Conservation (phyloP, 2,113 vertebrate genomes). For the Stegostoma tigrinum region DNA sequence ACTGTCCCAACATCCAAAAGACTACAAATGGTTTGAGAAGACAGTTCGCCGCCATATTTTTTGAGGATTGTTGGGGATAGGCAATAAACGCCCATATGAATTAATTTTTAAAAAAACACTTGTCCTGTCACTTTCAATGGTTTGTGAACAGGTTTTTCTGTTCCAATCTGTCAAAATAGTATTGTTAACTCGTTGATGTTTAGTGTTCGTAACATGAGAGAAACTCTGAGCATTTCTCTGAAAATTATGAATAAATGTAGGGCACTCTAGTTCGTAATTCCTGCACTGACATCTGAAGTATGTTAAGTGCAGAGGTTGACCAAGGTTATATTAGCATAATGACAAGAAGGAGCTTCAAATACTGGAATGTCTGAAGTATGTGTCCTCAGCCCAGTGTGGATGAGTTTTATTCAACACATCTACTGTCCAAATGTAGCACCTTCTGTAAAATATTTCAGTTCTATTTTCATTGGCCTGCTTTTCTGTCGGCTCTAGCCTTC, state of each 20-base stretch:
- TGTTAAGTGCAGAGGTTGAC: neutral
- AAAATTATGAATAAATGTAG: neutral
- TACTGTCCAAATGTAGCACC: constrained; percentile 20
- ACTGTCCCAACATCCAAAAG: too few species aligned
- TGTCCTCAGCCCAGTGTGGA: neutral
- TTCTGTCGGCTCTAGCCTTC: neutral
- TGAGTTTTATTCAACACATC: neutral
- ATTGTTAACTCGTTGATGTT: neutral
- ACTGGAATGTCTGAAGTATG: neutral
- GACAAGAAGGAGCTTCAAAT: neutral
- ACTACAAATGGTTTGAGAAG: too few species aligned
- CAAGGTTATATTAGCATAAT: neutral
- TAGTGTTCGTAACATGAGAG: neutral
- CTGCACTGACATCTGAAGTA: neutral
- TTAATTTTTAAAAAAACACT: too few species aligned
- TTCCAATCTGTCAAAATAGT: too few species aligned
- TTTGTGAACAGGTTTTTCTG: too few species aligned
- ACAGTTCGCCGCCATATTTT: too few species aligned
- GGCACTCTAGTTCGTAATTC: neutral
- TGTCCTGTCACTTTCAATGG: too few species aligned
- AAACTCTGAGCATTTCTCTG: neutral
- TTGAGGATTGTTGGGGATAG: too few species aligned
- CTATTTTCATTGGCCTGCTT: neutral
- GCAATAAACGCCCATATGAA: too few species aligned
- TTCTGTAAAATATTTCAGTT: constrained; percentile 27